phyloP scores from a whole-genome alignment of 2,888 invertebrate genomes.

The Perizoma affinitatum region DNA sequence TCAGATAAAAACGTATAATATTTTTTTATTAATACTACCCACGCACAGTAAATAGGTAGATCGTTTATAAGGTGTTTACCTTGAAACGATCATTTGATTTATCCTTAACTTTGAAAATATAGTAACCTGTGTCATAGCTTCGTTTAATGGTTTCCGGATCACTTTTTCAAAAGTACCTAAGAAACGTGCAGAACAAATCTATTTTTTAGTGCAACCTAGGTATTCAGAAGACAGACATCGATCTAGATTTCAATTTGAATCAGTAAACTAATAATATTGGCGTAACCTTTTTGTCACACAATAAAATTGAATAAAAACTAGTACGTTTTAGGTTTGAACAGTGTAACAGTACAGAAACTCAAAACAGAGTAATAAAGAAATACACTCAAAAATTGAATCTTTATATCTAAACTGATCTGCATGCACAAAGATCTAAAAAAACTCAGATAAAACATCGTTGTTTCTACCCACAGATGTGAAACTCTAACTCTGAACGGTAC shows the following conservation, averaged over 20 bases:
- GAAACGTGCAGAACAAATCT: constrained; percentile 20
- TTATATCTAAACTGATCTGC: too few species aligned
- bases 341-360: neutral
- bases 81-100: constrained; percentile 8
- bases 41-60: neutral
- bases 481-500: constrained; percentile 88
- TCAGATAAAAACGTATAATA: neutral
- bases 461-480: constrained; percentile 81
- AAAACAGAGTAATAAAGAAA: neutral
- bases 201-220: constrained; percentile 13
- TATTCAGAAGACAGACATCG: neutral
- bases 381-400: too few species aligned
- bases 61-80: constrained; percentile 6
- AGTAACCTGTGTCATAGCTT: neutral
- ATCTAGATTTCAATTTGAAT: constrained; percentile 19
- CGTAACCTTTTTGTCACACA: constrained; percentile 19
- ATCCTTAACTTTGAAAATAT: constrained; percentile 13
- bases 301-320: constrained; percentile 11
- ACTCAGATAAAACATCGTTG: too few species aligned
- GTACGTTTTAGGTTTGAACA: neutral
- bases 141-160: too few species aligned
- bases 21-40: neutral
- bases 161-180: neutral
- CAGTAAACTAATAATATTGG: constrained; percentile 19
- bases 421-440: too few species aligned